phyloP scores from a whole-genome alignment of 2,888 invertebrate genomes.

The Girardia tigrina region DNA sequence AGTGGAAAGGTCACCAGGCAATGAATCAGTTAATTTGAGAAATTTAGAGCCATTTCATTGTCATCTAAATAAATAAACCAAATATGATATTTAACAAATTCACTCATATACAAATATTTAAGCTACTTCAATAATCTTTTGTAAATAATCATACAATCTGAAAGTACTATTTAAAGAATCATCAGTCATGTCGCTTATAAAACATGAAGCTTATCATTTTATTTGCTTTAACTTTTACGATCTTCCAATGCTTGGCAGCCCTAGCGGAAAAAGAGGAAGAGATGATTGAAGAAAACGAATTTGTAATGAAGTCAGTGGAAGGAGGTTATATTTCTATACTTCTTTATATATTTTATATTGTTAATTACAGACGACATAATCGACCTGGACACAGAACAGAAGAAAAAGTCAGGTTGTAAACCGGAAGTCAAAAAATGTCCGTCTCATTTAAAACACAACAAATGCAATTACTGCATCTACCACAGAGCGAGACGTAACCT shows the following conservation, averaged over 20 bases:
- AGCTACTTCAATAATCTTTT: too few species aligned
- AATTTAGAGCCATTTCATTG: too few species aligned
- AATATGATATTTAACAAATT: too few species aligned
- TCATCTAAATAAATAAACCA: too few species aligned
- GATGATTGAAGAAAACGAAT: not conserved
- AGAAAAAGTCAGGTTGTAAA: not conserved
- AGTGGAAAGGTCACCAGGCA: too few species aligned
- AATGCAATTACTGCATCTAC: not conserved
- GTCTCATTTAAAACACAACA: not conserved
- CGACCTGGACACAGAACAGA: not conserved
- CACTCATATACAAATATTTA: too few species aligned
- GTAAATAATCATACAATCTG: too few species aligned
- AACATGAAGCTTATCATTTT: not conserved
- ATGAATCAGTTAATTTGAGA: too few species aligned
- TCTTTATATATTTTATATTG: too few species aligned
- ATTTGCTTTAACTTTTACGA: not conserved
- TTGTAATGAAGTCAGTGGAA: not conserved
- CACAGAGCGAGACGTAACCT: not conserved
- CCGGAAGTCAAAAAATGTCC: not conserved
- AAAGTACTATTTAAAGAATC: too few species aligned
- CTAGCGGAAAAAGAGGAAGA: not conserved
- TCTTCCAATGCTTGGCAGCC: not conserved
- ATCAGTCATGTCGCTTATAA: too few species aligned
- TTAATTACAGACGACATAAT: not conserved
- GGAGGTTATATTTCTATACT: not conserved